Percentiles rank a stretch among this genome's conserved stretches.
These are phyloP conservation scores for Pseudomyrmex concolor DNA, from an alignment of 1,140 invertebrate species.

Conservation along the genomic window DNA sequence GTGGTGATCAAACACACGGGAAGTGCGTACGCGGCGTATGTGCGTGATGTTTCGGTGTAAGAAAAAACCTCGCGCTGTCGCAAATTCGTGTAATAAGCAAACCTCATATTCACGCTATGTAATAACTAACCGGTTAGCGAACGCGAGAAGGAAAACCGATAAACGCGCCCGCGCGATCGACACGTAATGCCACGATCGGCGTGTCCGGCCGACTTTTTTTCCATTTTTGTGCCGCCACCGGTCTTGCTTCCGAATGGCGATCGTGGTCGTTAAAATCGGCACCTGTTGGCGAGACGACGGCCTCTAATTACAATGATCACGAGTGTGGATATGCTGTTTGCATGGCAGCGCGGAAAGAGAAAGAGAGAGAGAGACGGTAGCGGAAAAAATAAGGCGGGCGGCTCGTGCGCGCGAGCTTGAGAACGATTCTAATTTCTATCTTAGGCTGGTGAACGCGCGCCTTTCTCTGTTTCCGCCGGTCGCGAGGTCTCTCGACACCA, in stretches of 20 bases:
- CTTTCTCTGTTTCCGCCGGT: constrained; percentile 35
- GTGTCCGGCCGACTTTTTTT: constrained; percentile 31
- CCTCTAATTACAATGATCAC: constrained; percentile 53
- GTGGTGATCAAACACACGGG: constrained; percentile 40
- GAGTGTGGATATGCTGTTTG: constrained; percentile 24
- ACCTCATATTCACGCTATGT: constrained; percentile 26
- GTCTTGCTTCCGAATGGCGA: constrained; percentile 17
- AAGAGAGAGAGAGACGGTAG: not conserved
- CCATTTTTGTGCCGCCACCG: constrained; percentile 27
- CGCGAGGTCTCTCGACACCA: constrained; percentile 21
- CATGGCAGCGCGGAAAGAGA: not conserved
- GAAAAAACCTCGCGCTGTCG: constrained; percentile 7
- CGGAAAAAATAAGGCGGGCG: constrained; percentile 15
- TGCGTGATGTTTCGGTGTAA: constrained; percentile 37
- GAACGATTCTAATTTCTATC: constrained; percentile 57
- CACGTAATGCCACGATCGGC: constrained; percentile 5
- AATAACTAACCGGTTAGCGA: constrained; percentile 28
- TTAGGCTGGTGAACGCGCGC: constrained; percentile 5
- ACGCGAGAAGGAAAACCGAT: constrained; percentile 35
- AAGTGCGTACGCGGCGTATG: constrained; percentile 55
- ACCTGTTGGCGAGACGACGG: constrained; percentile 31
- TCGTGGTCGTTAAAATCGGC: constrained; percentile 31
- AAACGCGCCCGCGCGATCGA: constrained; percentile 16
- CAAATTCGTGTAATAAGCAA: constrained; percentile 48
- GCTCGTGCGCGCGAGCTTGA: constrained; percentile 1